phyloP scores from a whole-genome alignment of 2,888 invertebrate genomes.

The Tanytarsus gracilentus region DNA sequence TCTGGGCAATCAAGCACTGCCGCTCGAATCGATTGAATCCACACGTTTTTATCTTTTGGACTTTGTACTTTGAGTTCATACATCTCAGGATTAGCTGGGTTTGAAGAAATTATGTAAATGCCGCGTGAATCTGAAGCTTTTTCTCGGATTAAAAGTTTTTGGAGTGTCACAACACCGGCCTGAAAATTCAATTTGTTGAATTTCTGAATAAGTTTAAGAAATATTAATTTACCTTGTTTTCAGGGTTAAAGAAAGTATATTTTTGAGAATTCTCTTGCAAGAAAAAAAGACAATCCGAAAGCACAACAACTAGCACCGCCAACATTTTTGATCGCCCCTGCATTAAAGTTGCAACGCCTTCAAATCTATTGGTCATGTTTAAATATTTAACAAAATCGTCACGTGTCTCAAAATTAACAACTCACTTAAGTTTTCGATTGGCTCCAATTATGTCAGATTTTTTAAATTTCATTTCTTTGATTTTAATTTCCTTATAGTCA shows the following conservation, averaged over 20 bases:
- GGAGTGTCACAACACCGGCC: constrained; percentile 88
- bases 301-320: constrained; percentile 75
- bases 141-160: constrained; percentile 83
- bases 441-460: constrained; percentile 83
- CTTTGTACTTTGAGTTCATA: constrained; percentile 83
- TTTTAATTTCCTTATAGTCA: constrained; percentile 17
- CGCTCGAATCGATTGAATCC: constrained; percentile 77
- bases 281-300: constrained; percentile 87
- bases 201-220: neutral
- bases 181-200: constrained; percentile 39
- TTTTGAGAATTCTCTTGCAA: constrained; percentile 87
- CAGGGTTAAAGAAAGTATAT: constrained; percentile 85
- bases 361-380: constrained; percentile 52
- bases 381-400: neutral
- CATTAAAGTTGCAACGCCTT: constrained; percentile 82
- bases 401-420: constrained; percentile 28
- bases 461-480: constrained; percentile 80
- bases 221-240: constrained; percentile 64
- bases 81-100: constrained; percentile 90
- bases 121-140: constrained; percentile 77
- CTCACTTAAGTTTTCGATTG: constrained; percentile 66
- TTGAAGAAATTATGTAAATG: constrained; percentile 87
- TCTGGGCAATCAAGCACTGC: constrained; percentile 79
- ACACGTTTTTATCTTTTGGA: constrained; percentile 79
- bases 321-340: constrained; percentile 79